phyloP scores from a whole-genome alignment of 1,140 invertebrate genomes.

The Drosophila suzukii region DNA sequence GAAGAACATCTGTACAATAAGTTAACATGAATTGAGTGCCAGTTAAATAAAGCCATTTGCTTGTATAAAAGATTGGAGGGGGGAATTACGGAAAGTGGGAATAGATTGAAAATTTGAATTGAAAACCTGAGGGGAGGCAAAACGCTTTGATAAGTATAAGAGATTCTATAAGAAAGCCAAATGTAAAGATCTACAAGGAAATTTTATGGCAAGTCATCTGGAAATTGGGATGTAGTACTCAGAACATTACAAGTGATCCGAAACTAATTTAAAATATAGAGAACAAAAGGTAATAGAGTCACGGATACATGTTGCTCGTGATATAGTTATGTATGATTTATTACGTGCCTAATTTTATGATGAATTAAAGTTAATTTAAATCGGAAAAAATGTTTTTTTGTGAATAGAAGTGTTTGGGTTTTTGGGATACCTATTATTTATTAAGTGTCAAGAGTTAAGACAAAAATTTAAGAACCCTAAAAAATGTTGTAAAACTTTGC shows the following conservation, averaged over 20 bases:
- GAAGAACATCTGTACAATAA: constrained; percentile 68
- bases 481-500: neutral
- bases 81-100: constrained; percentile 15
- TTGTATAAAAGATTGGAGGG: constrained; percentile 7
- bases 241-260: neutral
- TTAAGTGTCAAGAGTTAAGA: too few relatives aligned
- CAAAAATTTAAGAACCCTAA: neutral
- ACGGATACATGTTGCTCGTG: too few relatives aligned
- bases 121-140: neutral
- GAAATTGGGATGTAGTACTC: neutral
- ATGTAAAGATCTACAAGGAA: neutral
- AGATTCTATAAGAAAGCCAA: neutral
- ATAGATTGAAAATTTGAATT: constrained; percentile 2
- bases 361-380: too few relatives aligned
- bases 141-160: too few relatives aligned
- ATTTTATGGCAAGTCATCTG: neutral
- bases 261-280: too few relatives aligned
- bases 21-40: constrained; percentile 64
- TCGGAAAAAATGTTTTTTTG: too few relatives aligned
- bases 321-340: too few relatives aligned
- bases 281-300: too few relatives aligned
- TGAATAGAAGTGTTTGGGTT: too few relatives aligned
- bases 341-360: too few relatives aligned
- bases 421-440: too few relatives aligned
- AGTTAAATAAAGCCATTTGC: constrained; percentile 64